These are phyloP conservation scores for Drosophila hawaiiensis DNA, from an alignment of 2,888 invertebrate species.

Conservation along the genomic window DNA sequence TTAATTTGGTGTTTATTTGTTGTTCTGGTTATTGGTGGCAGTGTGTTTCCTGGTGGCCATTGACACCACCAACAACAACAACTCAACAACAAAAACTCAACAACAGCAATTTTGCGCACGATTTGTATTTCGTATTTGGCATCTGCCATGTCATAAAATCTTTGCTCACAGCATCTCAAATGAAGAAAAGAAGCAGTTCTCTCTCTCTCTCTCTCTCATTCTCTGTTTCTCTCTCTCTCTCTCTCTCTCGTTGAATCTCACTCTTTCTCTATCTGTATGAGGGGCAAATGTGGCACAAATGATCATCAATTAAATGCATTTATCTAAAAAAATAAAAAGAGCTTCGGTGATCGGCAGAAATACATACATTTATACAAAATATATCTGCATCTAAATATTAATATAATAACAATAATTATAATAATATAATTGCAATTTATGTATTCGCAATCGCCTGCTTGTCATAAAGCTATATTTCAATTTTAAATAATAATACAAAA, in stretches of 20 bases:
- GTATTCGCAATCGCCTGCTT: no score
- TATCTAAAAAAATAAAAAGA: not conserved
- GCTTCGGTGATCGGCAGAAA: not conserved
- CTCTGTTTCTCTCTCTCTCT: not conserved
- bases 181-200: not conserved
- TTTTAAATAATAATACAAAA: no score
- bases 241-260: not conserved
- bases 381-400: no score
- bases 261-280: not conserved
- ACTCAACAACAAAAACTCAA: conserved; percentile 1
- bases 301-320: not conserved
- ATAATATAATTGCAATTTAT: no score
- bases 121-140: conserved; percentile 12
- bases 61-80: conserved; percentile 16
- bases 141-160: conserved; percentile 42
- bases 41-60: conserved; percentile 29
- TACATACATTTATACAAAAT: no score
- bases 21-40: conserved; percentile 20
- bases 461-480: no score
- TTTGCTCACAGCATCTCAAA: conserved; percentile 8
- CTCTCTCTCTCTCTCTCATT: not conserved
- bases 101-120: not conserved
- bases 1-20: conserved; percentile 16
- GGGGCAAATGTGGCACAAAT: not conserved
- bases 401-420: no score